These are phyloP conservation scores for Hoplostethus mediterraneus DNA, from an alignment of 2,797 vertebrate genomes.

Conservation along the genomic window DNA sequence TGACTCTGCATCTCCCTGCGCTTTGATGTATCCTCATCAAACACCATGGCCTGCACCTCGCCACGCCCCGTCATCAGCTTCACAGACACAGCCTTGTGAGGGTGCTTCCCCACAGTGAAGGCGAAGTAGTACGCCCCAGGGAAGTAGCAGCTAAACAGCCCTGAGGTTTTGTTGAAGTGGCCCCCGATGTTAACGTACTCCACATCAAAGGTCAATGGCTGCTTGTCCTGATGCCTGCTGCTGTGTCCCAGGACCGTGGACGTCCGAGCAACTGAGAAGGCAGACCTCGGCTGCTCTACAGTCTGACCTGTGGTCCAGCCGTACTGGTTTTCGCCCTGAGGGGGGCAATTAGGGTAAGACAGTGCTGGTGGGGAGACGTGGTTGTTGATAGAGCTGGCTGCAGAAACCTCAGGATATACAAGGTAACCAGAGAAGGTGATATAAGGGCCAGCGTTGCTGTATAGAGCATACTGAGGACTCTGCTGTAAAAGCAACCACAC, in stretches of 20 bases:
- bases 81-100: conserved; percentile 84
- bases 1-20: conserved; percentile 88
- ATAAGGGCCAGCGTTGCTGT: conserved; percentile 86
- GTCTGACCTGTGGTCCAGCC: conserved; percentile 37
- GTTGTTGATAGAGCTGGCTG: conserved; percentile 72
- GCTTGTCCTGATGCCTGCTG: conserved; percentile 59
- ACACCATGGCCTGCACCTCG: conserved; percentile 88
- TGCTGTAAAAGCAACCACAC: conserved; percentile 83
- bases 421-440: conserved; percentile 88
- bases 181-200: conserved; percentile 87
- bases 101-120: conserved; percentile 88
- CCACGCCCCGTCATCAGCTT: conserved; percentile 86
- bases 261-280: conserved; percentile 87
- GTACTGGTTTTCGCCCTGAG: conserved; percentile 44
- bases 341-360: conserved; percentile 68
- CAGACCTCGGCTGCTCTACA: conserved; percentile 74
- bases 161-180: conserved; percentile 84
- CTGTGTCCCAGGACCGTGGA: conserved; percentile 79
- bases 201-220: conserved; percentile 84
- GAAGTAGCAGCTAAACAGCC: conserved; percentile 81
- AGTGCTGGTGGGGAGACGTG: conserved; percentile 65
- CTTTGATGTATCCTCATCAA: conserved; percentile 84
- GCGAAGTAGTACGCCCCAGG: conserved; percentile 86
- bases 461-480: conserved; percentile 83
- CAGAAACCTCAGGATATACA: conserved; percentile 76